Evolutionary conservation across 1,140 invertebrate species (phyloP).

Genomic region (Drosophila pachea): DNA sequence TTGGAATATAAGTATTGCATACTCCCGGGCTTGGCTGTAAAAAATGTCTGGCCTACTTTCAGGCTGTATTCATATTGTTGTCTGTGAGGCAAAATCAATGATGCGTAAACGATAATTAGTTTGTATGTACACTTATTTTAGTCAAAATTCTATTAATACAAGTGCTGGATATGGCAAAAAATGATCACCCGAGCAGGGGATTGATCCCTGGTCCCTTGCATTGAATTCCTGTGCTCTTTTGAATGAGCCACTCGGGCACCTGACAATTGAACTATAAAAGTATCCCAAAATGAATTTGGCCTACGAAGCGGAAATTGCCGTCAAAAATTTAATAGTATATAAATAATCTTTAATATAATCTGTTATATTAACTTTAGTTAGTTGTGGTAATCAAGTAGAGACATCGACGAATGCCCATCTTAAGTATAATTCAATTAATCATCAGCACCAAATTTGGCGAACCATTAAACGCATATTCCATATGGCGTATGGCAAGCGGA

Average conservation of each 20-base stretch:
- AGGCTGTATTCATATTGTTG: background rate
- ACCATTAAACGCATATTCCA: constrained; percentile 35
- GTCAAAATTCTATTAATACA: no score
- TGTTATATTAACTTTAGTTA: constrained; percentile 38
- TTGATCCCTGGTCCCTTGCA: no score
- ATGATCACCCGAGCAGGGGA: no score
- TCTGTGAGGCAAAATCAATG: no score
- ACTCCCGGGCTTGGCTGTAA: background rate
- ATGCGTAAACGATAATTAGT: no score
- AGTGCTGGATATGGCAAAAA: no score
- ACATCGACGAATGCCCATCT: constrained; percentile 40
- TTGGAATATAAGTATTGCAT: background rate
- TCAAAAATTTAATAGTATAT: background rate
- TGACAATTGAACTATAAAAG: no score
- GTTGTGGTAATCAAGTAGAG: constrained; percentile 30
- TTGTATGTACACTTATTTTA: no score
- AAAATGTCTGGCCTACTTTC: background rate
- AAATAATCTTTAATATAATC: constrained; percentile 17
- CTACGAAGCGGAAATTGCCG: constrained; percentile 10
- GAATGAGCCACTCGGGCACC: no score
- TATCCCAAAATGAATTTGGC: no score
- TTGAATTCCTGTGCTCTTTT: no score
- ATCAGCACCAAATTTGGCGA: constrained; percentile 58
- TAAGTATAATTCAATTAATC: constrained; percentile 63
- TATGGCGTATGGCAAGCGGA: constrained; percentile 43